Percentiles rank a stretch among this genome's conserved stretches.
Evolutionary conservation across 2,888 invertebrate species (phyloP).

Genomic region (Acanthococcus lagerstroemiae): DNA sequence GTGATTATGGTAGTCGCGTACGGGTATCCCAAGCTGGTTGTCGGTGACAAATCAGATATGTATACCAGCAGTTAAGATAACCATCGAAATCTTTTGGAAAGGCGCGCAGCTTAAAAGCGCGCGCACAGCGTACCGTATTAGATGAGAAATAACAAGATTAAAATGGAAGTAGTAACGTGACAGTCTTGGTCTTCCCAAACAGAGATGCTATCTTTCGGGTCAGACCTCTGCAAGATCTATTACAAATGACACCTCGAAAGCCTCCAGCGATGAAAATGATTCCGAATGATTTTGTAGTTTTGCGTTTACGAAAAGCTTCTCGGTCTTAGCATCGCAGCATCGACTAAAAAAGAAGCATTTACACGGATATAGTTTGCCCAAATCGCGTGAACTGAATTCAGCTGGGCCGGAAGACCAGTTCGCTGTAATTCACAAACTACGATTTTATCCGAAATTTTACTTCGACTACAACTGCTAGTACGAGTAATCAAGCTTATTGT

Average conservation of each 20-base stretch:
- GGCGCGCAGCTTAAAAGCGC: neutral
- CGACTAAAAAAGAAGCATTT: no score
- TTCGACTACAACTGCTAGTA: no score
- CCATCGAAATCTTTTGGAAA: slow-evolving; percentile 2
- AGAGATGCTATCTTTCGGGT: slow-evolving; percentile 9
- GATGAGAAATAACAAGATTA: slow-evolving; percentile 27
- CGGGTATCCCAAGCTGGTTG: slow-evolving; percentile 12
- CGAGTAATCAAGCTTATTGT: no score
- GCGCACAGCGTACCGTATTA: slow-evolving; percentile 4
- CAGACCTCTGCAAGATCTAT: slow-evolving; percentile 13
- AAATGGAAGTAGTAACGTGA: slow-evolving; percentile 17
- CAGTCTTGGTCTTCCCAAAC: slow-evolving; percentile 5
- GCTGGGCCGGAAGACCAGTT: no score
- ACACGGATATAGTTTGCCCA: no score
- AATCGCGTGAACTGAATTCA: no score
- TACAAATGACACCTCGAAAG: slow-evolving; percentile 28
- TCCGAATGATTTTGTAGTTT: slow-evolving; percentile 19
- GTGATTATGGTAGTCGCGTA: neutral
- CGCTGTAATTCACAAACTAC: no score
- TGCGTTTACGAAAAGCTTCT: no score
- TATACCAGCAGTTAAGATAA: slow-evolving; percentile 30
- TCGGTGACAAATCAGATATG: slow-evolving; percentile 29
- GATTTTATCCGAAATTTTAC: no score
- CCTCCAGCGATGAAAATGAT: slow-evolving; percentile 3
- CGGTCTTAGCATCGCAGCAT: no score